A percentile compares a stretch with the other conserved stretches of the same genome.
phyloP scores from a whole-genome alignment of 2,888 invertebrate genomes.

The Nephrotoma flavescens region DNA sequence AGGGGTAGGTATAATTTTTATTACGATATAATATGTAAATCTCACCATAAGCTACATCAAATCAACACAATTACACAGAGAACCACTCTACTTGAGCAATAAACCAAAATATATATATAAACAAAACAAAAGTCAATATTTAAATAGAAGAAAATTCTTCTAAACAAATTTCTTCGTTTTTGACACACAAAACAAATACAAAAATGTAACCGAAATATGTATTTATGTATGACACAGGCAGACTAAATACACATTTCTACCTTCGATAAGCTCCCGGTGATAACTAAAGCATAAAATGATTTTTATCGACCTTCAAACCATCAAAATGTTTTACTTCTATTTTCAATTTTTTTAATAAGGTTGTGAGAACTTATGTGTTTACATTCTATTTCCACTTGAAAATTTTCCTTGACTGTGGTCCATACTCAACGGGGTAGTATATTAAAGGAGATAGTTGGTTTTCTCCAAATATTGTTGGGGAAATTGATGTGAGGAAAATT shows the following conservation, averaged over 20 bases:
- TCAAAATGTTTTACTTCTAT: not conserved
- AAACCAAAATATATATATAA: not conserved
- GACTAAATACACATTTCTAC: not conserved
- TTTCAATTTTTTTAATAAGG: not conserved
- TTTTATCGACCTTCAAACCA: conserved; percentile 4
- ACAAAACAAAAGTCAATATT: not conserved
- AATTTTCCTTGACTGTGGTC: not conserved
- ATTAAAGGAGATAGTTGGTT: not conserved
- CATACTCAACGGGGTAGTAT: not conserved
- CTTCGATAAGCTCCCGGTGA: not conserved
- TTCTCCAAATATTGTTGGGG: not conserved
- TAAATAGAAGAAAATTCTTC: not conserved
- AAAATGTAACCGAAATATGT: not conserved
- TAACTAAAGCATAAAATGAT: conserved; percentile 1
- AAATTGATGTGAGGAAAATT: not conserved
- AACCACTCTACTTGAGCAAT: not conserved
- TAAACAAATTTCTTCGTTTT: not conserved
- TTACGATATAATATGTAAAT: not conserved
- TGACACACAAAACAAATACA: not conserved
- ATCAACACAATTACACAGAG: not conserved
- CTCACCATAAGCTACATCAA: not conserved
- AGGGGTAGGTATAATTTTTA: not conserved
- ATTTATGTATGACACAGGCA: not conserved
- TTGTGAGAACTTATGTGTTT: conserved; percentile 1
- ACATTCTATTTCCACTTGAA: not conserved